Conservation (phyloP, 2,888 invertebrate species). For the Thera britannica region DNA sequence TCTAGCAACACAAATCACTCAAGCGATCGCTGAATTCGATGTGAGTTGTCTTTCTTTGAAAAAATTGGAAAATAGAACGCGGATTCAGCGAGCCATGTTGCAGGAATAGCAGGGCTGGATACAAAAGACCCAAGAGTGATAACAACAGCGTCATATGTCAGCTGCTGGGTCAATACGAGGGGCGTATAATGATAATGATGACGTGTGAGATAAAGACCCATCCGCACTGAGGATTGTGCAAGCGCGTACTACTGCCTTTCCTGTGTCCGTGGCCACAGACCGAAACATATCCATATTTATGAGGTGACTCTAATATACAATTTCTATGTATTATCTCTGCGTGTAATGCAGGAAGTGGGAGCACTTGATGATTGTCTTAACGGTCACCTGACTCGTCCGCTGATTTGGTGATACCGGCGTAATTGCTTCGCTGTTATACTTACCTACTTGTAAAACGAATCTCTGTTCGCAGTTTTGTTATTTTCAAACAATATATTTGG, state of each 20-base stretch:
- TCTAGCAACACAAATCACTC: too few species aligned
- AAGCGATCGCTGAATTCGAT: too few species aligned
- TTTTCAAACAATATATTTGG: neutral
- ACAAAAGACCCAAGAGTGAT: too few species aligned
- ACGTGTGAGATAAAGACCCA: constrained; percentile 54
- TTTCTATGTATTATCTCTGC: constrained; percentile 83
- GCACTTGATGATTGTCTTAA: constrained; percentile 77
- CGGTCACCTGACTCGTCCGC: constrained; percentile 66
- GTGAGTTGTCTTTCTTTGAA: too few species aligned
- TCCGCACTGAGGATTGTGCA: constrained; percentile 78
- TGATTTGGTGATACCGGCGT: constrained; percentile 54
- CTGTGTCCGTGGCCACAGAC: constrained; percentile 72
- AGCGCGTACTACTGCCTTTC: constrained; percentile 52
- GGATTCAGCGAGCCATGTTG: too few species aligned
- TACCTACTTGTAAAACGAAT: constrained; percentile 21
- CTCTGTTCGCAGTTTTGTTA: neutral
- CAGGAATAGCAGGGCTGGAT: too few species aligned
- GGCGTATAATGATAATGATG: neutral
- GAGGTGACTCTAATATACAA: constrained; percentile 83
- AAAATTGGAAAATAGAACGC: too few species aligned
- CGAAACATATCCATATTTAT: constrained; percentile 84
- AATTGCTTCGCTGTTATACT: constrained; percentile 54
- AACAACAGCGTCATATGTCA: too few species aligned
- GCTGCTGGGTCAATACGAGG: too few species aligned
- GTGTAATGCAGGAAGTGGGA: constrained; percentile 80